A percentile compares a stretch with the other conserved stretches of the same genome.
phyloP scores from a whole-genome alignment of 2,797 vertebrate species.

The Myripristis murdjan region DNA sequence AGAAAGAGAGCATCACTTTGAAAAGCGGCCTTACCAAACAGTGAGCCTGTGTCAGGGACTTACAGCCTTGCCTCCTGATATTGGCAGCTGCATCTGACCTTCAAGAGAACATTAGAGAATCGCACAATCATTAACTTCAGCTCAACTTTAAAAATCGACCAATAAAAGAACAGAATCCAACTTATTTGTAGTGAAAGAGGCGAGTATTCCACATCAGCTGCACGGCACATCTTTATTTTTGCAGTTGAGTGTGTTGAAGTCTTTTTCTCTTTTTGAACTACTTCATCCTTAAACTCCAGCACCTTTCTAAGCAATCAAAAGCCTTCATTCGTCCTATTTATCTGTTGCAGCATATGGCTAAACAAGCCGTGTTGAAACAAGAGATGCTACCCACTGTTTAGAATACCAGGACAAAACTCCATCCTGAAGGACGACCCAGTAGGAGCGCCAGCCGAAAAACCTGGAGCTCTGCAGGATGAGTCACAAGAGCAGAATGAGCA shows the following conservation, averaged over 20 bases:
- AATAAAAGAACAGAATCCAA: too few relatives aligned
- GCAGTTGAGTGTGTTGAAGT: not conserved
- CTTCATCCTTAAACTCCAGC: constrained; percentile 1
- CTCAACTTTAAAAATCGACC: too few relatives aligned
- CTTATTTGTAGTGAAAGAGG: too few relatives aligned
- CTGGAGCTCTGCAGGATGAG: constrained; percentile 89
- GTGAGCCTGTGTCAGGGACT: constrained; percentile 92
- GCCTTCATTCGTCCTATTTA: constrained; percentile 5
- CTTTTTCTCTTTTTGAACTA: constrained; percentile 16
- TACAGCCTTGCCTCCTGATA: constrained; percentile 92
- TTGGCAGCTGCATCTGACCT: constrained; percentile 91
- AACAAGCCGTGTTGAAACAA: constrained; percentile 26
- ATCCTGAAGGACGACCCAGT: constrained; percentile 94
- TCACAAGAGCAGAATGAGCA: constrained; percentile 1
- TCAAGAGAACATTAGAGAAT: not conserved
- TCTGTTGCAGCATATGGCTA: constrained; percentile 23
- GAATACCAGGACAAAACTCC: constrained; percentile 97
- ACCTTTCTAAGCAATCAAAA: constrained; percentile 29
- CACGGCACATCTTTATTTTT: too few relatives aligned
- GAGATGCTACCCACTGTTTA: constrained; percentile 90
- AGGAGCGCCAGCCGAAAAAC: constrained; percentile 95
- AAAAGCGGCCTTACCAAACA: constrained; percentile 88
- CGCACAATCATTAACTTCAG: too few relatives aligned
- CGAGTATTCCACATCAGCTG: too few relatives aligned
- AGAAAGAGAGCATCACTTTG: not conserved